Evolutionary conservation across 2,797 vertebrate genomes (phyloP).

Genomic region (Hemibagrus guttatus): DNA sequence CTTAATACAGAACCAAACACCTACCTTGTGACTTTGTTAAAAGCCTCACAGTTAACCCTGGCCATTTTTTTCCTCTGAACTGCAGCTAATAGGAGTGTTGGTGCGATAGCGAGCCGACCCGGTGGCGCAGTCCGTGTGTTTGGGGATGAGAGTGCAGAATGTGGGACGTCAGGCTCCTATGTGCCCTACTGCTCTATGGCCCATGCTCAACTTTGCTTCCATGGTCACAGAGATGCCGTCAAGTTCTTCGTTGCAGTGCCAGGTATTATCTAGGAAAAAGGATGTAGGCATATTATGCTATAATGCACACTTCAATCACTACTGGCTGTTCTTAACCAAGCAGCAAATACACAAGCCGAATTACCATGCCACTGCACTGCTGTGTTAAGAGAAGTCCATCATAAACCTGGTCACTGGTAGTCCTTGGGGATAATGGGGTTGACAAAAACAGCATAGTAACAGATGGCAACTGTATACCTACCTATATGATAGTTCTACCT

Average conservation of each 20-base stretch:
- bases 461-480: background rate
- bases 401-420: background rate
- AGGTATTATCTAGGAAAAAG: slow-evolving; percentile 70
- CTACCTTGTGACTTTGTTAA: background rate
- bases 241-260: slow-evolving; percentile 96
- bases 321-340: background rate
- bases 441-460: background rate
- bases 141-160: slow-evolving; percentile 80
- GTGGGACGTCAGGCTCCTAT: slow-evolving; percentile 77
- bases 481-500: background rate
- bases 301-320: background rate
- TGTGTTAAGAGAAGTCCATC: background rate
- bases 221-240: slow-evolving; percentile 92
- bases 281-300: background rate
- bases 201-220: slow-evolving; percentile 97
- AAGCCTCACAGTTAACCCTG: background rate
- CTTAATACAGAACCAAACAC: background rate
- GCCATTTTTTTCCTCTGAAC: background rate
- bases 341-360: background rate
- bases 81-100: slow-evolving; percentile 71
- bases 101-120: slow-evolving; percentile 74
- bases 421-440: background rate
- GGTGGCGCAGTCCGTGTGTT: slow-evolving; percentile 90
- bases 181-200: slow-evolving; percentile 99
- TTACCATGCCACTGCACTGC: background rate